These are phyloP conservation scores for Eupithecia inturbata DNA, from an alignment of 2,888 invertebrate species.

Conservation along the genomic window DNA sequence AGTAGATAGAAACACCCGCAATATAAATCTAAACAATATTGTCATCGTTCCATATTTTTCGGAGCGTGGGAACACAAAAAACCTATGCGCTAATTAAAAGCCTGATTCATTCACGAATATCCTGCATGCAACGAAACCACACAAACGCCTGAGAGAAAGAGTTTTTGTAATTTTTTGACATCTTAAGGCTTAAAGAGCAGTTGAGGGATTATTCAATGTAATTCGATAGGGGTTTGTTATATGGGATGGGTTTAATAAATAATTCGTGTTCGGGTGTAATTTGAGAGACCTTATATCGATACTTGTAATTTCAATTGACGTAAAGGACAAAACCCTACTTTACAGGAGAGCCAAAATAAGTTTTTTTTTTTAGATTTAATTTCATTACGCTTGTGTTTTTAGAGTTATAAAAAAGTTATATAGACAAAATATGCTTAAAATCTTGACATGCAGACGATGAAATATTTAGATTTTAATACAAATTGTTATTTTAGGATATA, in stretches of 20 bases:
- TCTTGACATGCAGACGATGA: too few species aligned
- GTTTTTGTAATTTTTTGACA: constrained; percentile 49
- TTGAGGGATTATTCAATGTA: constrained; percentile 57
- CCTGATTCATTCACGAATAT: constrained; percentile 78
- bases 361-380: too few species aligned
- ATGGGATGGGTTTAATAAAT: background rate
- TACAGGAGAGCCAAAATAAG: too few species aligned
- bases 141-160: constrained; percentile 66
- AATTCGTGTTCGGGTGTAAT: background rate
- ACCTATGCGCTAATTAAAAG: constrained; percentile 57
- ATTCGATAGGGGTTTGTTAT: background rate
- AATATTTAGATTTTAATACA: too few species aligned
- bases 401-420: too few species aligned
- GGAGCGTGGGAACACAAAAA: constrained; percentile 78
- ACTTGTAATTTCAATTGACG: too few species aligned
- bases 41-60: constrained; percentile 5
- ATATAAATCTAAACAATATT: constrained; percentile 10
- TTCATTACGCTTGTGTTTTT: too few species aligned
- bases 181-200: constrained; percentile 38
- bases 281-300: too few species aligned
- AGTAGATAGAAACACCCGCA: background rate
- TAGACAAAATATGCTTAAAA: too few species aligned
- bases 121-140: constrained; percentile 81
- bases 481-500: too few species aligned
- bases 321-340: too few species aligned